Evolutionary conservation across 1,140 invertebrate species (phyloP).

Genomic region (Euglossa dilemma): DNA sequence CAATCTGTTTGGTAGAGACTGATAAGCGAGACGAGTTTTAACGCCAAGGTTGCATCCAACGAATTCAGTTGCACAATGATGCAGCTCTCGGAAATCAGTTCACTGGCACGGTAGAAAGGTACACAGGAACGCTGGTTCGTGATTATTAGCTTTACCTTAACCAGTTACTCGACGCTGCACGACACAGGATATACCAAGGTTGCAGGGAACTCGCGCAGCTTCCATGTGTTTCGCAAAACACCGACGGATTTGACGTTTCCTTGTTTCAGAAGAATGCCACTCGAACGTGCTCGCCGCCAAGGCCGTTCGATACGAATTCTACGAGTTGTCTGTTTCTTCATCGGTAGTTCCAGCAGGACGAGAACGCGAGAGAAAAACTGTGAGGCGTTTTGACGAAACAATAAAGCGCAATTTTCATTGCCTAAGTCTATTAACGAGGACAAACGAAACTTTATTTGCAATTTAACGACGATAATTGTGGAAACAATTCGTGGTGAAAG

Average conservation of each 20-base stretch:
- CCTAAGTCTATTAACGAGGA: too few relatives aligned
- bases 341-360: not conserved
- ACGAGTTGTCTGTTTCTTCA: not conserved
- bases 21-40: constrained; percentile 41
- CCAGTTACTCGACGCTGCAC: constrained; percentile 45
- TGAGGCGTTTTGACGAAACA: not conserved
- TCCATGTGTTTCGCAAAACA: constrained; percentile 26
- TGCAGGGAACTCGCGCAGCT: constrained; percentile 51
- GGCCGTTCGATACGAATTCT: not conserved
- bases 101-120: constrained; percentile 70
- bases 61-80: constrained; percentile 71
- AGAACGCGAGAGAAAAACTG: not conserved
- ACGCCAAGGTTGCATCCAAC: constrained; percentile 68
- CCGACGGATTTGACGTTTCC: constrained; percentile 22
- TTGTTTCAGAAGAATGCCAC: constrained; percentile 6
- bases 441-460: too few relatives aligned
- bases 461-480: too few relatives aligned
- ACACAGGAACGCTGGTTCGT: constrained; percentile 36
- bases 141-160: constrained; percentile 66
- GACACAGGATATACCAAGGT: constrained; percentile 57
- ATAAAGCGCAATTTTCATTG: too few relatives aligned
- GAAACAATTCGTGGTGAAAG: too few relatives aligned
- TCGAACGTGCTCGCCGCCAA: not conserved
- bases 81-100: constrained; percentile 66
- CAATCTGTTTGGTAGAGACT: not conserved